A percentile compares a stretch with the other conserved stretches of the same genome.
phyloP scores from a whole-genome alignment of 2,797 vertebrate genomes.

The Danio aesculapii region DNA sequence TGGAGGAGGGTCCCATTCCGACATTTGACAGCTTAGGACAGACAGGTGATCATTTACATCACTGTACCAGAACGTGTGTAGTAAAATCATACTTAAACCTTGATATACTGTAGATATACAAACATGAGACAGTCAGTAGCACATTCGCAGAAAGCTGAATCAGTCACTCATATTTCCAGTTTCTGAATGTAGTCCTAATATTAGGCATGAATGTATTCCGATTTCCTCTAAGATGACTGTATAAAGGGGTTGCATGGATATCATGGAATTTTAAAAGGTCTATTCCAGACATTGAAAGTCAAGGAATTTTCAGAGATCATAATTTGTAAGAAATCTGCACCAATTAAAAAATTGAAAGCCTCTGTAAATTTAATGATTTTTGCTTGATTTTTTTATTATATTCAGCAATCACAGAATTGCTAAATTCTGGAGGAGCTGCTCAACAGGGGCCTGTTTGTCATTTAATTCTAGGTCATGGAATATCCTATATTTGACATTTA shows the following conservation, averaged over 20 bases:
- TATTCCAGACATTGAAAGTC: too few species aligned
- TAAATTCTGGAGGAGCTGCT: too few species aligned
- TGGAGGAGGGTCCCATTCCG: constrained; percentile 81
- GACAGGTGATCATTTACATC: constrained; percentile 69
- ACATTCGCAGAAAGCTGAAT: background rate
- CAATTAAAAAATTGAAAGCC: too few species aligned
- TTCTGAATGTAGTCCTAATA: background rate
- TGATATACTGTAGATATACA: background rate
- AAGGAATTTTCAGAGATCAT: too few species aligned
- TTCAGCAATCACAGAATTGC: too few species aligned
- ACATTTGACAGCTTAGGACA: constrained; percentile 78
- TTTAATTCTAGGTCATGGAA: too few species aligned
- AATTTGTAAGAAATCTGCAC: too few species aligned
- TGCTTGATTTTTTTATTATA: too few species aligned
- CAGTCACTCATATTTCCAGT: background rate
- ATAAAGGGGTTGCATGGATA: background rate
- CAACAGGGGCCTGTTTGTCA: too few species aligned
- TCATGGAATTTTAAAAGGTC: too few species aligned
- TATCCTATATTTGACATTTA: too few species aligned
- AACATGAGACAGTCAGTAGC: background rate
- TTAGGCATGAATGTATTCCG: background rate
- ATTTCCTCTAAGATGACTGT: constrained; percentile 39
- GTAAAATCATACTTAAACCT: constrained; percentile 6
- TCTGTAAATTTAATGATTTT: too few species aligned
- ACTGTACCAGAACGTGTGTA: background rate